Evolutionary conservation across 2,113 vertebrate genomes (phyloP).

Genomic region (Prunella fulvescens): DNA sequence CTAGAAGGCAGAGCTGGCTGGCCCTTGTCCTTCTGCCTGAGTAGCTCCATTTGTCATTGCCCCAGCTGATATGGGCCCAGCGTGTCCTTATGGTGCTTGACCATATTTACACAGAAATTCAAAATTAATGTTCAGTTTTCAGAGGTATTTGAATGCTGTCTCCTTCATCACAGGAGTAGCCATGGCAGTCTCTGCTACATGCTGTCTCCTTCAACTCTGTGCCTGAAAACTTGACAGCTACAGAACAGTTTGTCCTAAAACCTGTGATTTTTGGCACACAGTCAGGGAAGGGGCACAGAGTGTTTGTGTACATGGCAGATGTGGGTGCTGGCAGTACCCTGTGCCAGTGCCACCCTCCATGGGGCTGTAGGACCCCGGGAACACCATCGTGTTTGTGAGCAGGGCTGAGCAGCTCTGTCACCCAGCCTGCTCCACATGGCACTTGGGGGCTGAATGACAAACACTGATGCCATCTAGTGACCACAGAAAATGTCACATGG

Average conservation of each 20-base stretch:
- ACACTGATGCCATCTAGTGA: constrained; percentile 49
- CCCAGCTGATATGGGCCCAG: fast-evolving
- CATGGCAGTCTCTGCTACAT: background rate
- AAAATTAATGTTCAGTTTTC: background rate
- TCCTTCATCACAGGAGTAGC: background rate
- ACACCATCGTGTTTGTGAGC: fast-evolving
- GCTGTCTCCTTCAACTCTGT: background rate
- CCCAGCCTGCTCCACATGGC: background rate
- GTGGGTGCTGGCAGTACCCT: background rate
- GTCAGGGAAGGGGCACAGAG: background rate
- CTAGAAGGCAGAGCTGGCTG: background rate
- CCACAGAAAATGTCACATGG: fast-evolving
- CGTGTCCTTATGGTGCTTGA: fast-evolving
- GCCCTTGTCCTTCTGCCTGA: background rate
- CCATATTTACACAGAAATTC: background rate
- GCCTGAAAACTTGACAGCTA: background rate
- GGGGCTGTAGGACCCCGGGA: background rate
- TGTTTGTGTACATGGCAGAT: fast-evolving
- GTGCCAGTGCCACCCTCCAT: fast-evolving
- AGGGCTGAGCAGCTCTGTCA: background rate
- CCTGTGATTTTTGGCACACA: background rate
- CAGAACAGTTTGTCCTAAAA: background rate
- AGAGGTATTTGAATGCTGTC: background rate
- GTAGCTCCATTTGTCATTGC: background rate
- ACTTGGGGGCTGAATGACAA: background rate